phyloP scores from a whole-genome alignment of 2,113 vertebrate genomes.

The Paracanthobrama guichenoti region DNA sequence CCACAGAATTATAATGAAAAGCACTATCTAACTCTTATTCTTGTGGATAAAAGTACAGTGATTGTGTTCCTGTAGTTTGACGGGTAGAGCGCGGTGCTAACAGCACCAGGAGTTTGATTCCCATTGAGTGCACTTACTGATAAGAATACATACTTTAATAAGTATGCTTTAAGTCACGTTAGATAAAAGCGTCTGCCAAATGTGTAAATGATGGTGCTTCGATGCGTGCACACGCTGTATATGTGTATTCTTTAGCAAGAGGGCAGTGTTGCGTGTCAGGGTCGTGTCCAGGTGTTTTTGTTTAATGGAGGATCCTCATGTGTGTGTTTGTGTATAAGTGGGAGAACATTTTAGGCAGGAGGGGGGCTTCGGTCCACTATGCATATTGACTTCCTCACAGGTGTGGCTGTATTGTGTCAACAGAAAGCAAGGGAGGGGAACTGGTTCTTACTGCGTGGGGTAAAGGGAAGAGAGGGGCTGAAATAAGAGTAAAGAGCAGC shows the following conservation, averaged over 20 bases:
- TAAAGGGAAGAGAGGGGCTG: constrained; percentile 9
- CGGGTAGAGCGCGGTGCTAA: neutral
- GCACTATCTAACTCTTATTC: neutral
- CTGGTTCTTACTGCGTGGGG: constrained; percentile 33
- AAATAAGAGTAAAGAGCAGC: constrained; percentile 54
- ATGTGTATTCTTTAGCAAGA: neutral
- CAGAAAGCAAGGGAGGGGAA: constrained; percentile 53
- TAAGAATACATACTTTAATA: neutral
- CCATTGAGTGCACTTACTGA: neutral
- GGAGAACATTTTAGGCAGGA: constrained; percentile 12
- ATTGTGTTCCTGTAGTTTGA: neutral
- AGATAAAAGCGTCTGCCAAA: neutral
- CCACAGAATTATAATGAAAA: neutral
- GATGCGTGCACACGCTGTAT: neutral
- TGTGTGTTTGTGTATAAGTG: constrained; percentile 33
- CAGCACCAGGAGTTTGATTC: neutral
- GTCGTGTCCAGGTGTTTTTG: constrained; percentile 9
- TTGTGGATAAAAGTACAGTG: neutral
- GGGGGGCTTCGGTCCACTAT: constrained; percentile 1
- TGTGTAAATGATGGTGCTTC: neutral
- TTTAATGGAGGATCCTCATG: constrained; percentile 4
- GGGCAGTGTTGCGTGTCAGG: constrained; percentile 14
- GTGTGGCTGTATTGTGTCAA: constrained; percentile 60
- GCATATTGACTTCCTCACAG: constrained; percentile 54
- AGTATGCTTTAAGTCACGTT: neutral